Base-by-base conservation (phyloP, 2,113 vertebrate genomes). In the Myxocyprinus asiaticus region DNA sequence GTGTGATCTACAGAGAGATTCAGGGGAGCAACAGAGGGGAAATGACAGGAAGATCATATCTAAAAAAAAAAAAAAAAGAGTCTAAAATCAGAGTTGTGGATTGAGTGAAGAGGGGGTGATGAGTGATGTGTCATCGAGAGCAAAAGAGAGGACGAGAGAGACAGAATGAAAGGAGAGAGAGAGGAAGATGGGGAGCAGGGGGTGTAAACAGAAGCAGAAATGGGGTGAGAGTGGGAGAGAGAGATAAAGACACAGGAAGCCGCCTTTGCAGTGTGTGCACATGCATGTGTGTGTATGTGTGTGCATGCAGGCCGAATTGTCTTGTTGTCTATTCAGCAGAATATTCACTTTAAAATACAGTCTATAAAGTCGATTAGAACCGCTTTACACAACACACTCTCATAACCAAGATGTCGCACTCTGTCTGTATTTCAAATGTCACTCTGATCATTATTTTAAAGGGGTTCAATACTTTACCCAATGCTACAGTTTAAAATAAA, bases 41-140 rank as follows among this genome's bases (percentile, higher is more conserved):
- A 66, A 83, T 59, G 85, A 91, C 88, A 90, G 89, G 90, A 91
- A 92, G 89, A 92, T 90, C 88, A 87, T 85, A 87, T 87, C 87
- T 84, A 51, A 33, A 33, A 33, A 33, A 1, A 33, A 1, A 33
- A 33, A 45, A 63, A 64, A 7, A 53, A 51, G 7, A 73, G 56
- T 56, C 7, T 9, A 0, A 75, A 75, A 78, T 67, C 76, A 73
- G 69, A 64, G 48, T 73, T 64, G 7, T 8, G 55, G 64, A 67
- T 55, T 67, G 67, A 77, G 45, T 17, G 50, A 48, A 14, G 9
- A 77, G 70, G 58, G 56, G 48, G 75, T 44, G 53, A n/a, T n/a
- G n/a, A 33, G 22, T 33, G 43, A 67, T 56, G 53, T 56, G 62
- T 64, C 64, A 76, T 17, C 6, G 43, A 44, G 80, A 69, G 22